Evolutionary conservation across 1,140 invertebrate species (phyloP).

Genomic region (Heliothis subflexa): DNA sequence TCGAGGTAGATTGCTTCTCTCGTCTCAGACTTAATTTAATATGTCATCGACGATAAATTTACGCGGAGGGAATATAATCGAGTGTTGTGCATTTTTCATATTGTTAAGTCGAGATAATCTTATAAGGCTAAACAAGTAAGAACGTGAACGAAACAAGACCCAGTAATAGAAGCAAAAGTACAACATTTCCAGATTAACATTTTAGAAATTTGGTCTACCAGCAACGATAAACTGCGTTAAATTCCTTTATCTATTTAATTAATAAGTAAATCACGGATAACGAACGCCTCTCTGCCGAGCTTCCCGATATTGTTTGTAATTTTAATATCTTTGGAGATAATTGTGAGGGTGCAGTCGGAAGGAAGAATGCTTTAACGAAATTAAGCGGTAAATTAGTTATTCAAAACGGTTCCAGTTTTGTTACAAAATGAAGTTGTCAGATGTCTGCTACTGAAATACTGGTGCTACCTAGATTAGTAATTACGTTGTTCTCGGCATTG

Average conservation of each 20-base stretch:
- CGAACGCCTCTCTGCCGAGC: conserved; percentile 3
- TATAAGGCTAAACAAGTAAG: neutral
- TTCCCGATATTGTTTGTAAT: conserved; percentile 26
- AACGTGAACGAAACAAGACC: neutral
- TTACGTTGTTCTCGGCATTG: neutral
- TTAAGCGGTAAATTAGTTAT: neutral
- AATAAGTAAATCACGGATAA: conserved; percentile 38
- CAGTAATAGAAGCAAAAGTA: neutral
- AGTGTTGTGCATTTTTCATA: conserved; percentile 29
- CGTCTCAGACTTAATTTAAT: conserved; percentile 45
- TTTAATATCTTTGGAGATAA: neutral
- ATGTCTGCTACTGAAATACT: conserved; percentile 13
- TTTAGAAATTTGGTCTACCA: conserved; percentile 44
- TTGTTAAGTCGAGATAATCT: neutral
- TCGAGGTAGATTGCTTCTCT: conserved; percentile 42
- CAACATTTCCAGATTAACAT: conserved; percentile 52
- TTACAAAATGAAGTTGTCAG: neutral
- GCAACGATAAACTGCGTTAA: conserved; percentile 53
- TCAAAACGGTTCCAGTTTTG: neutral
- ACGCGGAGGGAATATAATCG: conserved; percentile 25
- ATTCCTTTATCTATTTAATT: conserved; percentile 53
- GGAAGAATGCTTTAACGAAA: neutral
- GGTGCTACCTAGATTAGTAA: conserved; percentile 22
- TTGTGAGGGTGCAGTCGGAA: neutral
- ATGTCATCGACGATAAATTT: conserved; percentile 39